A percentile compares a stretch with the other conserved stretches of the same genome.
Evolutionary conservation across 1,140 invertebrate species (phyloP).

Genomic region (Phymastichus coffea): DNA sequence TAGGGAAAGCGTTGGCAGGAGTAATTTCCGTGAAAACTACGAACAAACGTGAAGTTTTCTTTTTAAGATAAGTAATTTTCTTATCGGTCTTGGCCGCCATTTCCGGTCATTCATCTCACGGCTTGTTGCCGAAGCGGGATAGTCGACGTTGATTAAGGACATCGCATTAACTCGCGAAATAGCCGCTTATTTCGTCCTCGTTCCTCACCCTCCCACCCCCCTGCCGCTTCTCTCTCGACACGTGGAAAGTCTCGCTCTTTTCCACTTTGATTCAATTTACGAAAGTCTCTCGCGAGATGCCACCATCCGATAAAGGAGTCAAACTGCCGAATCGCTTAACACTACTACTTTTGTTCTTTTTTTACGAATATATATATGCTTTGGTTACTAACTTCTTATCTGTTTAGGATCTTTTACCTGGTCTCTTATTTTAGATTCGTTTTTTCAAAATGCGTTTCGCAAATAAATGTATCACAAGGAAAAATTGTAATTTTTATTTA

Average conservation of each 20-base stretch:
- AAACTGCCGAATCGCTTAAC: slow-evolving; percentile 25
- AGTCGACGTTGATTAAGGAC: slow-evolving; percentile 52
- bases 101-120: slow-evolving; percentile 55
- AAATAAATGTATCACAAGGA: too few relatives aligned
- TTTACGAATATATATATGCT: too few relatives aligned
- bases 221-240: background rate
- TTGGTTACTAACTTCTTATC: too few relatives aligned
- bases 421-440: too few relatives aligned
- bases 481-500: too few relatives aligned
- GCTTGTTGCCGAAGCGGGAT: slow-evolving; percentile 32
- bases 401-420: too few relatives aligned
- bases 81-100: slow-evolving; percentile 49
- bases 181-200: slow-evolving; percentile 34
- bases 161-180: slow-evolving; percentile 48
- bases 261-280: slow-evolving; percentile 53
- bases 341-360: too few relatives aligned
- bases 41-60: background rate
- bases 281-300: slow-evolving; percentile 38
- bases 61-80: slow-evolving; percentile 43
- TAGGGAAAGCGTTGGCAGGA: too few relatives aligned
- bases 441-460: too few relatives aligned
- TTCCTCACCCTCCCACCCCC: background rate
- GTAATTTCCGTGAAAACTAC: background rate
- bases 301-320: slow-evolving; percentile 47
- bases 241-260: slow-evolving; percentile 30